A percentile compares a stretch with the other conserved stretches of the same genome.
Conservation (phyloP, 1,140 invertebrate species). For the Acyrthosiphon pisum region DNA sequence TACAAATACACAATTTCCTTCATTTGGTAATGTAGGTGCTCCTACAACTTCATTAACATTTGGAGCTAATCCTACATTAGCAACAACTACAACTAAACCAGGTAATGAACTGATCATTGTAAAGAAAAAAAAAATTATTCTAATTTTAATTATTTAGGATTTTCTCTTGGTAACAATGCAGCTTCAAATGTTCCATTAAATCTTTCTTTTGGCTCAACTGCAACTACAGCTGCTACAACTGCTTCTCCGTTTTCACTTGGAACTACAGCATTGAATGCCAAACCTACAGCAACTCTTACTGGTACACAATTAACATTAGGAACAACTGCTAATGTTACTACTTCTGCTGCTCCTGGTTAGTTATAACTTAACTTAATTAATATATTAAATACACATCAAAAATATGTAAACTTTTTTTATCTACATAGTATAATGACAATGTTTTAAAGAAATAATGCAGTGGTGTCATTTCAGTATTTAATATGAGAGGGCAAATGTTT, state of each 20-base stretch:
- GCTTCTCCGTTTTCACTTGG: constrained; percentile 48
- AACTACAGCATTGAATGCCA: not conserved
- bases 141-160: constrained; percentile 11
- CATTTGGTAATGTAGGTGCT: not conserved
- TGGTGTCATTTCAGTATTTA: too few species aligned
- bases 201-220: constrained; percentile 31
- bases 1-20: not conserved
- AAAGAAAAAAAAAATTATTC: not conserved
- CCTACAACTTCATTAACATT: constrained; percentile 18
- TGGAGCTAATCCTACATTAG: constrained; percentile 14
- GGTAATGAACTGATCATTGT: not conserved
- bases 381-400: not conserved
- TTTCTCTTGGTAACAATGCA: constrained; percentile 32
- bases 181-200: constrained; percentile 46
- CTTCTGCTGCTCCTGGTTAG: constrained; percentile 32
- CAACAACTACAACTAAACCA: constrained; percentile 38
- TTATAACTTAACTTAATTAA: too few species aligned
- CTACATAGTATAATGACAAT: not conserved
- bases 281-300: not conserved
- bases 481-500: too few species aligned
- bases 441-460: not conserved
- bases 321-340: not conserved
- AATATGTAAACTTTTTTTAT: not conserved
- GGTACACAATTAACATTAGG: constrained; percentile 49
- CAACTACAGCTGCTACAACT: not conserved